These are phyloP conservation scores for Drosophila micromelanica DNA, from an alignment of 1,140 invertebrate species.

Conservation along the genomic window DNA sequence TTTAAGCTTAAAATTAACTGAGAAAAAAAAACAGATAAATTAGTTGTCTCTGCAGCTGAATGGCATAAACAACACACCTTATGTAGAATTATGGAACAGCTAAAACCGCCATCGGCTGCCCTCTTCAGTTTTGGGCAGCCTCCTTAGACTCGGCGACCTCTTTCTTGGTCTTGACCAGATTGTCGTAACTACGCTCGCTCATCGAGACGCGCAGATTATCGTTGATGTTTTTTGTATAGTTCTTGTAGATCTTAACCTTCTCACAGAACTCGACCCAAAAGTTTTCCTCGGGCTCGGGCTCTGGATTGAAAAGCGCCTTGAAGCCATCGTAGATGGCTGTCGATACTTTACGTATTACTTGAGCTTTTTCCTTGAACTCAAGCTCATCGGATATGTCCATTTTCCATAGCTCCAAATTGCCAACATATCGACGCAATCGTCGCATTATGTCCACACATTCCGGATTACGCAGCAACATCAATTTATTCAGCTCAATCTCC, in stretches of 20 bases:
- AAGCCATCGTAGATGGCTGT: slow-evolving; percentile 87
- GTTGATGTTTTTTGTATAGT: slow-evolving; percentile 86
- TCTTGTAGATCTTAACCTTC: slow-evolving; percentile 86
- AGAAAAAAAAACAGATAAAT: background rate
- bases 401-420: slow-evolving; percentile 90
- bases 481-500: slow-evolving; percentile 88
- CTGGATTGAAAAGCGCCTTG: slow-evolving; percentile 83
- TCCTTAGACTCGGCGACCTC: background rate
- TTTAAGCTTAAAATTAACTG: slow-evolving; percentile 38
- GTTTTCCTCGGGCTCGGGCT: slow-evolving; percentile 66
- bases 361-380: slow-evolving; percentile 88
- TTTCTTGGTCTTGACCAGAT: slow-evolving; percentile 49
- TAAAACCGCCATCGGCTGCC: slow-evolving; percentile 4
- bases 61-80: slow-evolving; percentile 18
- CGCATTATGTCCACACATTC: slow-evolving; percentile 91
- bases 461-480: slow-evolving; percentile 95
- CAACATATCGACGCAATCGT: slow-evolving; percentile 89
- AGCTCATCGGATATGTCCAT: slow-evolving; percentile 87
- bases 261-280: slow-evolving; percentile 87
- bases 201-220: slow-evolving; percentile 86
- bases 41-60: too few species aligned
- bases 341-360: slow-evolving; percentile 88
- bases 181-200: slow-evolving; percentile 75
- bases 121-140: slow-evolving; percentile 3
- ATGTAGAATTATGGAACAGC: slow-evolving; percentile 27